Percentiles rank a stretch among this genome's conserved stretches.
phyloP scores from a whole-genome alignment of 2,888 invertebrate species.

The Coleophora flavipennella region DNA sequence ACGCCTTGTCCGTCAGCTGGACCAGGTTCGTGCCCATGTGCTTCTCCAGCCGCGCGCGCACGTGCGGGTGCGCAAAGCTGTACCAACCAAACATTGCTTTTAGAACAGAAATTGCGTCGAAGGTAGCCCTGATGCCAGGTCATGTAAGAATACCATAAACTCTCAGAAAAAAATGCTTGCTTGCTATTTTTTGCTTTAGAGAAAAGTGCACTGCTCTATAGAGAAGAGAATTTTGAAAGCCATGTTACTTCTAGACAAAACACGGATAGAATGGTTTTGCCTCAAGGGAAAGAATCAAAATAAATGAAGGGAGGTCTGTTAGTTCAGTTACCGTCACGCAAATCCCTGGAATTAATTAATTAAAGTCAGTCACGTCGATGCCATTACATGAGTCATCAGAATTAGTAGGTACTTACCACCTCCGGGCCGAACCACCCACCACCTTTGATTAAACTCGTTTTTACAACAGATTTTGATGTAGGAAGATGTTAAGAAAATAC shows the following conservation, averaged over 20 bases:
- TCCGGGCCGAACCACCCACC: constrained; percentile 27
- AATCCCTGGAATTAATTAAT: neutral
- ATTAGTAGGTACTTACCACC: constrained; percentile 34
- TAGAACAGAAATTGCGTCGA: no score
- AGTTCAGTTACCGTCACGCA: neutral
- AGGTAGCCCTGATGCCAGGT: no score
- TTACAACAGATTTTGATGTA: constrained; percentile 14
- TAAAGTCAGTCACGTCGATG: neutral
- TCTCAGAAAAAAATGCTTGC: no score
- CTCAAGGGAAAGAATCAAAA: no score
- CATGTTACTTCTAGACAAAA: no score
- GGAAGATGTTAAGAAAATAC: constrained; percentile 18
- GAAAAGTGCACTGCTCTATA: no score
- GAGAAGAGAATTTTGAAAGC: no score
- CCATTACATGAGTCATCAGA: constrained; percentile 5
- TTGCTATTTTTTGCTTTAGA: no score
- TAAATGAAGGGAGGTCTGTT: no score
- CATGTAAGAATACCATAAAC: no score
- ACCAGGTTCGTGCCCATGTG: constrained; percentile 80
- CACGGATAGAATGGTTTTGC: no score
- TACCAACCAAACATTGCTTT: neutral
- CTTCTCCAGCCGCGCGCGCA: constrained; percentile 76
- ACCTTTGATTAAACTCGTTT: constrained; percentile 34
- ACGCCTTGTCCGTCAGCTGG: constrained; percentile 76
- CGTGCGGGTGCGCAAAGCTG: constrained; percentile 77